A percentile compares a stretch with the other conserved stretches of the same genome.
Evolutionary conservation across 1,140 invertebrate genomes (phyloP).

Genomic region (Pygmarrhopalites habei): DNA sequence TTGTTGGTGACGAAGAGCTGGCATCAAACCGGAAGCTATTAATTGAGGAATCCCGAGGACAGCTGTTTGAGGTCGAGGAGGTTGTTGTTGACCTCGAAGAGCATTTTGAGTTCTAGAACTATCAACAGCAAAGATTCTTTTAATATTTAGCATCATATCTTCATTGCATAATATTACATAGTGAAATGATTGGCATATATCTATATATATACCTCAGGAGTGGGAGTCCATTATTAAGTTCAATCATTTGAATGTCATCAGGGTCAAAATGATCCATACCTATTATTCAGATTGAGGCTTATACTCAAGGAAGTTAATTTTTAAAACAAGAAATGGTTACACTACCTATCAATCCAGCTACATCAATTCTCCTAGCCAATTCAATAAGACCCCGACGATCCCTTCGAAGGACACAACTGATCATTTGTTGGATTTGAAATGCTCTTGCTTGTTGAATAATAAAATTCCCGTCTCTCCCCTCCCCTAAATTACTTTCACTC

Average conservation of each 20-base stretch:
- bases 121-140: no score
- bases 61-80: background rate
- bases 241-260: slow-evolving; percentile 1
- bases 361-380: background rate
- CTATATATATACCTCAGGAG: no score
- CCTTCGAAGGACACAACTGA: background rate
- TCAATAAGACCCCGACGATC: background rate
- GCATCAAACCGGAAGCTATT: background rate
- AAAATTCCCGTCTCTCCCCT: background rate
- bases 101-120: no score
- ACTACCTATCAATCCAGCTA: background rate
- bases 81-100: background rate
- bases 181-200: no score
- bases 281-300: no score
- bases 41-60: background rate
- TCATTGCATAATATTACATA: no score
- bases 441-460: background rate
- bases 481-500: background rate
- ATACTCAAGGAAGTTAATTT: no score
- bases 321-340: no score
- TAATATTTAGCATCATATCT: no score
- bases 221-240: background rate
- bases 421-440: background rate
- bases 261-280: slow-evolving; percentile 1
- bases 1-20: no score